Evolutionary conservation across 2,113 vertebrate species (phyloP).

Genomic region (Baryphthengus martii): DNA sequence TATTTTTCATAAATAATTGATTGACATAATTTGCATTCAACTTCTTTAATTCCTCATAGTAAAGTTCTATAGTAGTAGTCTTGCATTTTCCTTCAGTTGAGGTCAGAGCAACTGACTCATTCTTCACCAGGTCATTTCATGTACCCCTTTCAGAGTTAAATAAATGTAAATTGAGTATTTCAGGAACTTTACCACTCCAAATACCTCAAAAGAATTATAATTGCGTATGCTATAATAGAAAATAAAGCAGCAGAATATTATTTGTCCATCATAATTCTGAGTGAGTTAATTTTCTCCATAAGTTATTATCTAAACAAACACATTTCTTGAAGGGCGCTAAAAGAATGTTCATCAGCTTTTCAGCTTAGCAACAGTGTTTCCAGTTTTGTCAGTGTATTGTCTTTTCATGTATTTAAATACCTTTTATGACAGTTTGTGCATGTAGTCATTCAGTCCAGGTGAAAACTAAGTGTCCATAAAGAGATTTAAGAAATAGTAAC

Average conservation of each 20-base stretch:
- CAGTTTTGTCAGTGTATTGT: background rate
- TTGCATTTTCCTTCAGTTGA: background rate
- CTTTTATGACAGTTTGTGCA: background rate
- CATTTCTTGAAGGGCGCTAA: background rate
- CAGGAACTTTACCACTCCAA: background rate
- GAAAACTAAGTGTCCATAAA: background rate
- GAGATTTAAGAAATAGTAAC: background rate
- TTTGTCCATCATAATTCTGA: background rate
- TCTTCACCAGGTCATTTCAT: background rate
- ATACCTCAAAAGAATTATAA: background rate
- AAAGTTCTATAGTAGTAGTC: background rate
- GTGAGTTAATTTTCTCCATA: background rate
- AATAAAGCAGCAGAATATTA: background rate
- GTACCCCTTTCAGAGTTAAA: background rate
- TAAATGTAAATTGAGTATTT: background rate
- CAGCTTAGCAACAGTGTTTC: background rate
- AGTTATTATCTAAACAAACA: background rate
- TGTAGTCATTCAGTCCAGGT: background rate
- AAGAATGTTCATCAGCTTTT: background rate
- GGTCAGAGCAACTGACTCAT: background rate
- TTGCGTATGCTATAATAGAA: background rate
- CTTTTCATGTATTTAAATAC: background rate
- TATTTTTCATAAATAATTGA: background rate
- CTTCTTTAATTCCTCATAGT: background rate
- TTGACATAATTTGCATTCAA: background rate